Evolutionary conservation across 2,113 vertebrate genomes (phyloP).

Genomic region (Anas platyrhynchos): DNA sequence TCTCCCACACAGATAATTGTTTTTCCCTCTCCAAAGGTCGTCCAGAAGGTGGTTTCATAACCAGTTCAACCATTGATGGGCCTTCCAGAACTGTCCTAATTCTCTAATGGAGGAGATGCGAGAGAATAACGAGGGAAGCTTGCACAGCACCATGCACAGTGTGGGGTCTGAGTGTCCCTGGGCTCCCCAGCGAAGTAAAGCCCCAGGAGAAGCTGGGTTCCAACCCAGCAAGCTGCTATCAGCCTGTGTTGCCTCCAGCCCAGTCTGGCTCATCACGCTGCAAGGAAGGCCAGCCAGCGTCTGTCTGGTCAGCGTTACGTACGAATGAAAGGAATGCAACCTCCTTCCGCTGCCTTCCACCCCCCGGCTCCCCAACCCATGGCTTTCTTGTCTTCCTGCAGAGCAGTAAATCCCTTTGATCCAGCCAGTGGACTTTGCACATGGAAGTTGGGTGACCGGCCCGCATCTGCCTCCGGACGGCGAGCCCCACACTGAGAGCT

Average conservation of each 20-base stretch:
- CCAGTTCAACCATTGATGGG: neutral
- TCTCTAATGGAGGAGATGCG: neutral
- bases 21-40: slow-evolving; percentile 42
- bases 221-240: slow-evolving; percentile 12
- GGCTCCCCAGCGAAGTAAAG: neutral
- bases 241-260: slow-evolving; percentile 7
- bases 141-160: neutral
- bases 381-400: slow-evolving; percentile 15
- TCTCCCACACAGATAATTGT: slow-evolving; percentile 46
- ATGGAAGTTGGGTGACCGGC: slow-evolving; percentile 1
- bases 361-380: neutral
- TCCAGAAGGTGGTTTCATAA: slow-evolving; percentile 49
- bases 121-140: neutral
- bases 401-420: slow-evolving; percentile 24
- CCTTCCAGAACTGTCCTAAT: neutral
- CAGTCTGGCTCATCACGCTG: neutral
- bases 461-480: neutral
- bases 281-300: neutral
- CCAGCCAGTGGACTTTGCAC: neutral
- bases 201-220: neutral
- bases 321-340: slow-evolving; percentile 45
- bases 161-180: neutral
- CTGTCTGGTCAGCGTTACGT: slow-evolving; percentile 59
- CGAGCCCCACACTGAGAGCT: neutral
- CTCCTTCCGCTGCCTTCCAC: slow-evolving; percentile 12